Conservation (phyloP, 2,113 vertebrate species). For the Clarias macrocephalus region DNA sequence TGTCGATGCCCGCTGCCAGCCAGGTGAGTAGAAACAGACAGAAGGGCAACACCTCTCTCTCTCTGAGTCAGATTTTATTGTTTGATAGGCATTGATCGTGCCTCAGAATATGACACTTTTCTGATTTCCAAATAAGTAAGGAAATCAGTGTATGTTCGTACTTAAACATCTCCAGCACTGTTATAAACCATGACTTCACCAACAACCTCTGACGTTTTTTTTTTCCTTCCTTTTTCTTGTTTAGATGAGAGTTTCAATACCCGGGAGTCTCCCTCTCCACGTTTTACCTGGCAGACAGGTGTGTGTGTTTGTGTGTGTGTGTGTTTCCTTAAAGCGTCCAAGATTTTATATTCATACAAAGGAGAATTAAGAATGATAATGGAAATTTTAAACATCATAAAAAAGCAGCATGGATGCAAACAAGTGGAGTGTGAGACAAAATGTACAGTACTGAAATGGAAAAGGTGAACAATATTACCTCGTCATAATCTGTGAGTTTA, state of each 20-base stretch:
- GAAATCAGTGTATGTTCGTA: neutral
- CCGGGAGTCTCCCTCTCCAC: slow-evolving; percentile 68
- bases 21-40: slow-evolving; percentile 74
- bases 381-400: neutral
- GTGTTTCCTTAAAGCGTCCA: neutral
- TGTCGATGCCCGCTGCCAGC: slow-evolving; percentile 81
- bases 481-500: no score
- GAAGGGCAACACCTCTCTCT: neutral
- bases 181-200: neutral
- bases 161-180: neutral
- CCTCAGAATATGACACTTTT: neutral
- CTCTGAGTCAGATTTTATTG: neutral
- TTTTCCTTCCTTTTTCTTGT: neutral
- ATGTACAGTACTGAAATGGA: no score
- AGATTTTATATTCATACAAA: neutral
- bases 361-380: neutral
- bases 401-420: neutral
- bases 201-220: neutral
- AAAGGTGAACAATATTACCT: no score
- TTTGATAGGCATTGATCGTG: neutral
- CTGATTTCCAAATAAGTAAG: neutral
- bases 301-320: slow-evolving; percentile 56
- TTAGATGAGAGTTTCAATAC: slow-evolving; percentile 71
- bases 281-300: slow-evolving; percentile 80
- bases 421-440: no score